Evolutionary conservation across 2,888 invertebrate species (phyloP).

Genomic region (Orthosia gracilis): DNA sequence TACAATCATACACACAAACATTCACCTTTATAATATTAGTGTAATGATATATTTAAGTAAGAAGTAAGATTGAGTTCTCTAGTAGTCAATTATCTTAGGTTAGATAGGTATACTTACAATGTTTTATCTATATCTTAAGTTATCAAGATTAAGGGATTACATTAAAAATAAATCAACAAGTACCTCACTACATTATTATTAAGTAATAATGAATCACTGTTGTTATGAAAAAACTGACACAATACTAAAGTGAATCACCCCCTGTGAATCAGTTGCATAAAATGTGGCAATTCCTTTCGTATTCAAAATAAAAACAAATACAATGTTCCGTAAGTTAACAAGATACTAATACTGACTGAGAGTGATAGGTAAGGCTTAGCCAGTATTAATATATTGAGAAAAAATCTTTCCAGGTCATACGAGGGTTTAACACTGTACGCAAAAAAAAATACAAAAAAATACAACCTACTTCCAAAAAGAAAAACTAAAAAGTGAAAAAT

Average conservation of each 20-base stretch:
- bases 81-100: constrained; percentile 15
- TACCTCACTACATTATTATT: not conserved
- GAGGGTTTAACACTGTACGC: too few species aligned
- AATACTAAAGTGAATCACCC: constrained; percentile 18
- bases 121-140: constrained; percentile 14
- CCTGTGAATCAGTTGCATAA: not conserved
- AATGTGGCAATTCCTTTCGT: not conserved
- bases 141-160: constrained; percentile 10
- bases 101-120: not conserved
- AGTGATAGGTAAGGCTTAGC: not conserved
- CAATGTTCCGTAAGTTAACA: too few species aligned
- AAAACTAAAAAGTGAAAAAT: too few species aligned
- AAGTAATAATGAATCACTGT: constrained; percentile 12
- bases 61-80: not conserved
- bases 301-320: not conserved
- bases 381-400: not conserved
- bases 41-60: too few species aligned
- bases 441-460: too few species aligned
- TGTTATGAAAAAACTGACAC: constrained; percentile 11
- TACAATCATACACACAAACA: too few species aligned
- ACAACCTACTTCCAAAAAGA: too few species aligned
- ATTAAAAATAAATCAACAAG: constrained; percentile 4
- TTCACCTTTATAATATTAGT: too few species aligned
- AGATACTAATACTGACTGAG: too few species aligned
- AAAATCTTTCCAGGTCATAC: too few species aligned